Evolutionary conservation across 2,113 vertebrate species (phyloP).

Genomic region (Cynopterus brachyotis): DNA sequence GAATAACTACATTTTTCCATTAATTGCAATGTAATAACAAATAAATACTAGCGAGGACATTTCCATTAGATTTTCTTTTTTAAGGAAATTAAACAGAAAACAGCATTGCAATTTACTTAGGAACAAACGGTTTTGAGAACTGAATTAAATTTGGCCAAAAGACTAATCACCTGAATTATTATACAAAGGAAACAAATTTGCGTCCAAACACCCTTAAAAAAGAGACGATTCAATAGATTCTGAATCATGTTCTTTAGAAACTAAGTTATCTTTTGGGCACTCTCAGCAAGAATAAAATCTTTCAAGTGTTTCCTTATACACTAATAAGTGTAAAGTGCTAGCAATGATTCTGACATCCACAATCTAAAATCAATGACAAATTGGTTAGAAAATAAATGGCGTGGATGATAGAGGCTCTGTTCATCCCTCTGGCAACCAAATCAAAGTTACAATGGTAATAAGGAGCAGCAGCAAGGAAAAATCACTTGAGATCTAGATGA

Average conservation of each 20-base stretch:
- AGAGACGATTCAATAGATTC: neutral
- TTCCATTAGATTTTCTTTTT: slow-evolving; percentile 48
- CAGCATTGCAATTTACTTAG: neutral
- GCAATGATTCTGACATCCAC: neutral
- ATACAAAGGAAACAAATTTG: neutral
- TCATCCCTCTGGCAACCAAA: too few relatives aligned
- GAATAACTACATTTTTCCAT: slow-evolving; percentile 78
- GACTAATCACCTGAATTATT: neutral
- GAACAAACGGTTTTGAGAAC: slow-evolving; percentile 39
- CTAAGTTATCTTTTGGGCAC: neutral
- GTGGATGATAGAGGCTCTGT: too few relatives aligned
- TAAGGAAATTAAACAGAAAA: slow-evolving; percentile 30
- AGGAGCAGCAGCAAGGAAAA: too few relatives aligned
- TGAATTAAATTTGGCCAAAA: slow-evolving; percentile 48
- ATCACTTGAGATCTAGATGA: too few relatives aligned
- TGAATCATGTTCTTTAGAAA: neutral
- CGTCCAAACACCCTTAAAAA: slow-evolving; percentile 19
- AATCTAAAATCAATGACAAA: neutral
- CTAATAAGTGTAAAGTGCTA: neutral
- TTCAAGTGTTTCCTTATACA: neutral
- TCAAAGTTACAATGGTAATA: too few relatives aligned
- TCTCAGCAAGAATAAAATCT: slow-evolving; percentile 6
- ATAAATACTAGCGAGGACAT: neutral
- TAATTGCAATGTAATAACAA: slow-evolving; percentile 60
- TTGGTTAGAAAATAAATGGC: too few relatives aligned